Percentiles rank a stretch among this genome's conserved stretches.
These are phyloP conservation scores for Cheilosia variabilis DNA, from an alignment of 2,888 invertebrate species.

Conservation along the genomic window DNA sequence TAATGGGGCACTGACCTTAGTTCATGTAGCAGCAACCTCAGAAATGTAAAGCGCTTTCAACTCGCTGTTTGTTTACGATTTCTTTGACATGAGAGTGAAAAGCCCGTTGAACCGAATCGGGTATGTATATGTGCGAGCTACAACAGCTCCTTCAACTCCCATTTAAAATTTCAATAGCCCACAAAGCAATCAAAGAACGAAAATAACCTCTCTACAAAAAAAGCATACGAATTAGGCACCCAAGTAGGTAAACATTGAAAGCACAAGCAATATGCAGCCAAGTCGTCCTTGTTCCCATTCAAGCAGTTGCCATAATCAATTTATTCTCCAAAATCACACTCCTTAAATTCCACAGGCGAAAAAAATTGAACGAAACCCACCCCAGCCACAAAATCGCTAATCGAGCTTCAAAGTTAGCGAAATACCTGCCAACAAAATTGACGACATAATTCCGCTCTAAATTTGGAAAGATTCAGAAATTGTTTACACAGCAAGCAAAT, in stretches of 20 bases:
- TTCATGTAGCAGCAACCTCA: too few species aligned
- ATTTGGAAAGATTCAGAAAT: slow-evolving; percentile 52
- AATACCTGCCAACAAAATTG: slow-evolving; percentile 28
- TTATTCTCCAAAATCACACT: slow-evolving; percentile 29
- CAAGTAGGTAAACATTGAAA: not conserved
- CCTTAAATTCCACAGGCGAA: slow-evolving; percentile 48
- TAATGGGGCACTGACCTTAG: not conserved
- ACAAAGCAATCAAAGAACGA: not conserved
- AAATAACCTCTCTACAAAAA: not conserved
- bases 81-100: not conserved
- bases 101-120: too few species aligned
- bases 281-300: not conserved
- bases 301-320: slow-evolving; percentile 7
- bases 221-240: not conserved
- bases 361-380: slow-evolving; percentile 18
- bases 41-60: not conserved
- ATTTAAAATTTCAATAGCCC: not conserved
- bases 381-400: slow-evolving; percentile 8
- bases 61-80: not conserved
- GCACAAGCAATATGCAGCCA: not conserved
- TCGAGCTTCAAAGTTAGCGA: slow-evolving; percentile 27
- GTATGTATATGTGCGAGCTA: not conserved
- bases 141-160: not conserved
- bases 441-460: slow-evolving; percentile 32
- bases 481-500: slow-evolving; percentile 64